Evolutionary conservation across 1,140 invertebrate species (phyloP).

Genomic region (Magallana ariakensis): DNA sequence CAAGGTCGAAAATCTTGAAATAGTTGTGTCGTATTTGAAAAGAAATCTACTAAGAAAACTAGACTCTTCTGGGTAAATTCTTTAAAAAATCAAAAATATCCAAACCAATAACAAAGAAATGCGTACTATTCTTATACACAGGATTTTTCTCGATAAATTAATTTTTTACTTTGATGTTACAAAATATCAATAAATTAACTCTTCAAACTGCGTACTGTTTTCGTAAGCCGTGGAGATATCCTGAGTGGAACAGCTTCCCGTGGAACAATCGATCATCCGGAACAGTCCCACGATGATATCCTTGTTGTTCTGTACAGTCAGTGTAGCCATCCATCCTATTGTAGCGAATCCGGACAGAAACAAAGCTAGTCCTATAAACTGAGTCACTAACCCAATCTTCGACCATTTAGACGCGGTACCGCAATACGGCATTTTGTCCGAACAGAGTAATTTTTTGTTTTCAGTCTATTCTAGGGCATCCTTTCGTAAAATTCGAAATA

Average conservation of each 20-base stretch:
- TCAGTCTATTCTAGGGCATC: neutral
- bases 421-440: constrained; percentile 40
- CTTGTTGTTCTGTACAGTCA: constrained; percentile 24
- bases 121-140: too few species aligned
- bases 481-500: neutral
- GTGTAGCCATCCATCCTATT: constrained; percentile 48
- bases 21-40: too few species aligned
- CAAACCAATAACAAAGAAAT: too few species aligned
- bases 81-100: too few species aligned
- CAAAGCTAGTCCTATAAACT: constrained; percentile 40
- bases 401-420: constrained; percentile 48
- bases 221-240: constrained; percentile 30
- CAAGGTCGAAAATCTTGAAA: too few species aligned
- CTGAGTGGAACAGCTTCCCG: neutral
- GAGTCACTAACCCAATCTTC: constrained; percentile 43
- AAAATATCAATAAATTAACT: too few species aligned
- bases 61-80: too few species aligned
- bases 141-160: too few species aligned
- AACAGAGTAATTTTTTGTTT: too few species aligned
- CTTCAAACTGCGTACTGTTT: constrained; percentile 28
- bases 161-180: too few species aligned
- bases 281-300: constrained; percentile 51
- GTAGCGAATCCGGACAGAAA: constrained; percentile 50
- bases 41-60: too few species aligned
- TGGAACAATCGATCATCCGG: constrained; percentile 44